Base-by-base conservation (phyloP, 2,113 vertebrate species). In the Puffinus mauretanicus region DNA sequence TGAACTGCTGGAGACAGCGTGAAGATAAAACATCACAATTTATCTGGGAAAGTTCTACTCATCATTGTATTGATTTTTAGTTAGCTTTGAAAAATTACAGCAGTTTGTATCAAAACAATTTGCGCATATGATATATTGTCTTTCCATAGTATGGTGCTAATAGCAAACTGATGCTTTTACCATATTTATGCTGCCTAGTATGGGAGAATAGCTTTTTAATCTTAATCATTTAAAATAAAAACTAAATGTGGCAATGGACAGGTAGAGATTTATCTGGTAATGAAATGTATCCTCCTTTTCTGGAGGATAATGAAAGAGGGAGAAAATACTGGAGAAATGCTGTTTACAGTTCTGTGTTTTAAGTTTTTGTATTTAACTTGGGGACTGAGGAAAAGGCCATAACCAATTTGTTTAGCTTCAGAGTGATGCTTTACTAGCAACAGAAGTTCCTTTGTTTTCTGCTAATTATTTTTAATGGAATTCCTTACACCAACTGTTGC, bases 401-500 rank as follows among this genome's bases (percentile, higher is more conserved):
- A 82, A 73, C 16, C 11, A 51, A 12, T 76, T 70, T 54, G 38
- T 87, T 88, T 58, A 54, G 26, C 42, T 62, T 71, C 64, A n/a
- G 51, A 30, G 20, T 34, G n/a, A 55, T 22, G 14, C 10, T 72
- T 83, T 77, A 30, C 54, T 64, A 49, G 26, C 13, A 52, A 52
- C 21, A 49, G 40, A 82, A 67, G 14, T 55, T 70, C 30, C 11
- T 65, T 58, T 16, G 10, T 77, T 78, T 89, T 79, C 51, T 90
- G 64, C 30, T 67, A 51, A 58, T 93, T 66, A 42, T 69, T 81
- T 86, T 70, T 30, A 67, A 34, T 76, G 69, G 44, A 90, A 93
- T 86, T 79, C 29, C n/a, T 64, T 84, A 9, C 6, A 51, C 34
- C 25, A 69, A 0, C 46, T 55, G 26, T 46, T 44, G 16, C 15